Conservation (phyloP, 1,140 invertebrate genomes). For the Chironomus tepperi region DNA sequence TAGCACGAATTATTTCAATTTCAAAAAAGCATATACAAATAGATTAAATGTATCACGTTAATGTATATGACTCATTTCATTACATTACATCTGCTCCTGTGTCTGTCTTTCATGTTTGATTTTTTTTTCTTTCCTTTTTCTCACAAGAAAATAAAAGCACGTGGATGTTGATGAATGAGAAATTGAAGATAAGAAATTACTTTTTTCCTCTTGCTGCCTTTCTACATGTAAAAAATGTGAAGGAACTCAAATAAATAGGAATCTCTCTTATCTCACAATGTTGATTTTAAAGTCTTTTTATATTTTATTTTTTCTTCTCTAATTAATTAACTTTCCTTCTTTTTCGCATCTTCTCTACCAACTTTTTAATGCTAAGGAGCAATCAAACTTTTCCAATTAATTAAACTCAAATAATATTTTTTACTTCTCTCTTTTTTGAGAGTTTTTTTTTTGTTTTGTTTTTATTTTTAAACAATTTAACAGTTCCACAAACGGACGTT, state of each 20-base stretch:
- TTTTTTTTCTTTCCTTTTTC: no score
- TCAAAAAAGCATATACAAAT: background rate
- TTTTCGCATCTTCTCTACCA: background rate
- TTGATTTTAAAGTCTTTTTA: conserved; percentile 14
- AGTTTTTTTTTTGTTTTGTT: no score
- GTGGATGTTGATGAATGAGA: background rate
- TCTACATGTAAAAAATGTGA: background rate
- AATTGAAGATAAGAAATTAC: background rate
- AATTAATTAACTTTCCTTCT: conserved; percentile 23
- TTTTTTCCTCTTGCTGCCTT: background rate
- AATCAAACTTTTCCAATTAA: conserved; percentile 24
- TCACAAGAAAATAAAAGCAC: background rate
- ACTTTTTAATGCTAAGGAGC: conserved; percentile 5
- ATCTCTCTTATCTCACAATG: background rate
- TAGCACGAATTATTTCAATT: conserved; percentile 7
- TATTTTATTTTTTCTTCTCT: background rate
- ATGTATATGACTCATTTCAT: background rate
- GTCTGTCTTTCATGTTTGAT: background rate
- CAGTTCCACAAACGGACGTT: no score
- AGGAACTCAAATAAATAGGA: background rate
- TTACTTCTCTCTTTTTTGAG: background rate
- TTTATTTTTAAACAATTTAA: no score
- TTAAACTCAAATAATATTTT: conserved; percentile 19
- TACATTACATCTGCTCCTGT: background rate
- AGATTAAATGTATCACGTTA: background rate